Evolutionary conservation across 2,113 vertebrate species (phyloP).

Genomic region (Rhabdomys dilectus): DNA sequence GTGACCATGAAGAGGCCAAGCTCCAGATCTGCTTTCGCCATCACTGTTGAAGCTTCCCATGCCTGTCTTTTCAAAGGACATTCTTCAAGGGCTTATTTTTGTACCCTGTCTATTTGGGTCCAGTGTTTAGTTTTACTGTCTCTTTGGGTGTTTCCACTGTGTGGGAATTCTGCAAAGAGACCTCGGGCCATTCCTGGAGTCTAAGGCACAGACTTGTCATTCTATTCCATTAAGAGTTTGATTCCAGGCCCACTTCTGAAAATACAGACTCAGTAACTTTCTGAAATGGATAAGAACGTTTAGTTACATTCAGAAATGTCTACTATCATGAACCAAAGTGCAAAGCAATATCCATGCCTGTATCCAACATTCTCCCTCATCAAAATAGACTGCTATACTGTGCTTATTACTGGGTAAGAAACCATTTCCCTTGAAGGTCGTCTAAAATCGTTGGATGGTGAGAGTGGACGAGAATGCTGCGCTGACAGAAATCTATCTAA

Average conservation of each 20-base stretch:
- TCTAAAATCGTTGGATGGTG: constrained; percentile 61
- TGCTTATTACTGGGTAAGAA: constrained; percentile 43
- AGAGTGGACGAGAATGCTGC: neutral
- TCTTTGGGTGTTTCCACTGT: constrained; percentile 32
- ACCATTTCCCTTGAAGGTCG: constrained; percentile 58
- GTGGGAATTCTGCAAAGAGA: constrained; percentile 68
- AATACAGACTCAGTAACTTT: constrained; percentile 83
- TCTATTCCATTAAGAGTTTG: constrained; percentile 64
- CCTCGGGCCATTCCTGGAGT: constrained; percentile 46
- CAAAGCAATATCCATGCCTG: constrained; percentile 62
- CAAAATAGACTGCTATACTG: neutral
- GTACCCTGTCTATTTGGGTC: neutral
- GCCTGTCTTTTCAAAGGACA: neutral
- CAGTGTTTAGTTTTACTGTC: constrained; percentile 32
- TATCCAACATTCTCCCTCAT: neutral
- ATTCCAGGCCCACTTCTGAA: constrained; percentile 77
- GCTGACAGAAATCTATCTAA: constrained; percentile 50
- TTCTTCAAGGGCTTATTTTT: constrained; percentile 6
- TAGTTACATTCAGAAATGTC: constrained; percentile 81
- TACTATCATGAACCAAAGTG: constrained; percentile 76
- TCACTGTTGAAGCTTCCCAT: neutral
- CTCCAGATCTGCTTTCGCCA: neutral
- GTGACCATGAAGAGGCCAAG: neutral
- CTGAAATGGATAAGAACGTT: constrained; percentile 80
- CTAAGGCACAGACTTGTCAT: constrained; percentile 63